Evolutionary conservation across 2,888 invertebrate genomes (phyloP), one percentile per base, ranked within the genome.

Genomic region (Sussaba pulchella): DNA sequence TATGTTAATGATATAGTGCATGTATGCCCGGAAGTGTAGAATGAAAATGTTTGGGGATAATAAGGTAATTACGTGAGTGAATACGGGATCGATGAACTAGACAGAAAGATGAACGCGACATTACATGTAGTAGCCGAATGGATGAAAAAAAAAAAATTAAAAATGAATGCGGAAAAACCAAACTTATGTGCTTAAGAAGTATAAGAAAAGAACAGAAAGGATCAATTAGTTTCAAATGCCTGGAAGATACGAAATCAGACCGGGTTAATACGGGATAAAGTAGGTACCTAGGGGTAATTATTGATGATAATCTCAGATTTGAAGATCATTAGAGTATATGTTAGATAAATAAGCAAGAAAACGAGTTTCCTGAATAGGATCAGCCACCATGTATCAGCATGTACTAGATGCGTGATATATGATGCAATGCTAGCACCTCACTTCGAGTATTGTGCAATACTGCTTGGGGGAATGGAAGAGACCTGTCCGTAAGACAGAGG

Each of bases 361-460:
- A 72, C 17, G 0, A 67, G 54, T 41, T 79, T 79, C 31, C 17
- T 73, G 6, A 81, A 66, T 64, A 78, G 73, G 39, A 52, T 81
- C 52, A 54, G 57, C 3, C 17, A 17, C 1, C 9, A 54, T 12
- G 0, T 79, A 54, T 69, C 81, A 10, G 3, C 12, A 0, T 81
- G 63, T 17, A 67, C 47, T 4, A 80, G 66, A 79, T 64, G 54
- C 12, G 31, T 36, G 1, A 26, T 81, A 12, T 79, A 81, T 50
- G 79, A 79, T n/a, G 12, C 64, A 17, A 81, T 81, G 5, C 70
- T 81, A 41, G 81, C 73, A 12, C 70, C 52, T 0, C 69, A 75
- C 24, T 79, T 79, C 21, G 69, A 69, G 21, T 69, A 74, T n/a
- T 78, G 74, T n/a, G 78, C 59, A 21, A 78, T 73, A n/a, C 4